Evolutionary conservation across 2,888 invertebrate species (phyloP).

Genomic region (Rotaria macrura): DNA sequence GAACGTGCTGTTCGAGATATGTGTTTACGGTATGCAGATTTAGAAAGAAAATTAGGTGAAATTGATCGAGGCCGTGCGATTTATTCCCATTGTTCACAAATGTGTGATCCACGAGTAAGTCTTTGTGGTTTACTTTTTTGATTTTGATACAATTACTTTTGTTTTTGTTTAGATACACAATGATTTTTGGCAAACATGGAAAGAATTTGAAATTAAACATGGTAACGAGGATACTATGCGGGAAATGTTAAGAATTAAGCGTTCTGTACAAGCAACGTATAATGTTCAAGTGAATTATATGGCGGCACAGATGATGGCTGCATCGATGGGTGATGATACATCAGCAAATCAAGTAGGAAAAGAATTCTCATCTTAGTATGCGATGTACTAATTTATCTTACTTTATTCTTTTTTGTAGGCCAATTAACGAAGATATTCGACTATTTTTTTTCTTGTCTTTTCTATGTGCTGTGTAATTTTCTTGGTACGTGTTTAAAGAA

Average conservation of each 20-base stretch:
- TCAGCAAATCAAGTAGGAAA: background rate
- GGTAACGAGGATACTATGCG: constrained; percentile 98
- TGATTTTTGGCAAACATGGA: constrained; percentile 97
- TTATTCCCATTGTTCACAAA: constrained; percentile 94
- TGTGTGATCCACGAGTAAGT: constrained; percentile 85
- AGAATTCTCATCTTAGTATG: background rate
- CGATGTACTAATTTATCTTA: background rate
- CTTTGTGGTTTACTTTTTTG: constrained; percentile 38
- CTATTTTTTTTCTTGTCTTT: constrained; percentile 6
- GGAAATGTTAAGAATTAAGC: constrained; percentile 92
- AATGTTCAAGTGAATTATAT: constrained; percentile 81
- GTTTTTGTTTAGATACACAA: constrained; percentile 57
- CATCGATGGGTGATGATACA: background rate
- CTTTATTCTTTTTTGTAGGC: background rate
- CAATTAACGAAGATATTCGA: background rate
- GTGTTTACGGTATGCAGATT: constrained; percentile 88
- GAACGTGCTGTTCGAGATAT: constrained; percentile 74
- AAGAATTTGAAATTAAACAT: constrained; percentile 94
- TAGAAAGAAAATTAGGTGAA: constrained; percentile 95
- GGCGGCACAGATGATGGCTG: constrained; percentile 29
- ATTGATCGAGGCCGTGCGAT: constrained; percentile 91
- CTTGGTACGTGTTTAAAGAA: background rate
- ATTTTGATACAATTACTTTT: constrained; percentile 34
- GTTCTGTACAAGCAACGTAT: constrained; percentile 91
- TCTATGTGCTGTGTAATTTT: background rate